Base-by-base conservation (phyloP, 2,113 vertebrate genomes). In the Hemiscyllium ocellatum region DNA sequence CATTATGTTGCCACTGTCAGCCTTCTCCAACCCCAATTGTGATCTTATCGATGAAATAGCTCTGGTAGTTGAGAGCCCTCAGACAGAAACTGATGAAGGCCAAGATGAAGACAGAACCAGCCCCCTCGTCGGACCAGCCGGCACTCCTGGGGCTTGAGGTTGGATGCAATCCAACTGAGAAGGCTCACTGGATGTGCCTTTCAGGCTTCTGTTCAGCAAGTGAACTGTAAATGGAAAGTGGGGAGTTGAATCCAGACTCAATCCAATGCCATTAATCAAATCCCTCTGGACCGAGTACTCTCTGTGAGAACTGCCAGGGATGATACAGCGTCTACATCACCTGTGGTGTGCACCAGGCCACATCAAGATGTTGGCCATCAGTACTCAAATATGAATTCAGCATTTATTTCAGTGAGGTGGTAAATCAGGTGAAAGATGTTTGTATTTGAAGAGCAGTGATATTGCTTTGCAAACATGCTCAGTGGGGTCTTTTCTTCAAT, bases 61-160 rank as follows among this genome's bases (percentile, higher is more conserved):
- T 10, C 96, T 99, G 0, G 98, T 98, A 15, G 98, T 99, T 93
- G 97, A 97, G 56, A 97, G 97, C 96, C 95, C 96, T 0, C 98
- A 97, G 95, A 98, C 97, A 0, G 98, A 98, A 0, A 96, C 96
- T 65, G 98, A 98, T 24, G 97, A 97, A 4, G 83, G 0, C 0
- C 96, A 80, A 0, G 98, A 98, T 0, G 97, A 80, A 0, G 98
- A 98, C 0, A 97, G 98, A 0, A 97, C 96, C 0, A 97, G 98
- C 37, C 98, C 98, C 0, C 98, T 99, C 15, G 98, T 99, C 96
- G 98, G 97, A 91, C 98, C 97, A 94, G 98, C 98, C 0, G 99
- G 98, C 20, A 99, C 99, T 42, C 99, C 99, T 0, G 99, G 99
- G 10, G 99, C 99, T 96, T 99, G 98, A 99, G 96, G 12, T 72